Conservation (phyloP, 2,797 vertebrate genomes). For the Megalops cyprinoides region DNA sequence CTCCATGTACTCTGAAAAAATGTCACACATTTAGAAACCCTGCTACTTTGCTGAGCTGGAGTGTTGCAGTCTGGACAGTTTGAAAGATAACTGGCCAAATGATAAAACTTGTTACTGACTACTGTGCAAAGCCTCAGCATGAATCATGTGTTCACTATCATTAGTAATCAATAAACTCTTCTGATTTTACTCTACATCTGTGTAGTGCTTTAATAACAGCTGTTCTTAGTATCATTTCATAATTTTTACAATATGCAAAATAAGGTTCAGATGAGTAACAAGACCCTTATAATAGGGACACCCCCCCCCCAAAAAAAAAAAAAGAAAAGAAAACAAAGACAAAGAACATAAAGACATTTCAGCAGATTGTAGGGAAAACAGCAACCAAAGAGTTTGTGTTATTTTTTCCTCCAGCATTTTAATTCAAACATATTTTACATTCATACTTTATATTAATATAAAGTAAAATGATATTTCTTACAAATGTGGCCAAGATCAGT, state of each 20-base stretch:
- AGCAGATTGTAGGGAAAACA: background rate
- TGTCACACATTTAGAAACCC: constrained; percentile 40
- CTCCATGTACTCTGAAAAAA: constrained; percentile 53
- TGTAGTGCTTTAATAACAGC: constrained; percentile 19
- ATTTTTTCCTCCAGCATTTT: background rate
- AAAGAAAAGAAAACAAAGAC: no score
- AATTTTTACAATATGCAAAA: background rate
- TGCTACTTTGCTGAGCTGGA: constrained; percentile 8
- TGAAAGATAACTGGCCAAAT: constrained; percentile 51
- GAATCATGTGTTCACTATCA: constrained; percentile 53
- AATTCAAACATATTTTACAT: no score
- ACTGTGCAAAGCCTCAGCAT: constrained; percentile 71
- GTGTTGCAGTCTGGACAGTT: constrained; percentile 15
- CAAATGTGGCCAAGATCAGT: no score
- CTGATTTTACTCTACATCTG: constrained; percentile 58
- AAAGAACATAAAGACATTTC: background rate
- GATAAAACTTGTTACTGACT: constrained; percentile 64
- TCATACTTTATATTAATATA: no score
- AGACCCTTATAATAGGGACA: no score
- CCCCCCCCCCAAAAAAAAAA: background rate
- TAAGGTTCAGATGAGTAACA: no score
- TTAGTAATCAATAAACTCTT: constrained; percentile 69
- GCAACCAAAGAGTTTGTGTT: background rate
- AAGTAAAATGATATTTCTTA: no score
- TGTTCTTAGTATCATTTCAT: background rate